Evolutionary conservation across 2,888 invertebrate genomes (phyloP).

Genomic region (Venusia cambrica): DNA sequence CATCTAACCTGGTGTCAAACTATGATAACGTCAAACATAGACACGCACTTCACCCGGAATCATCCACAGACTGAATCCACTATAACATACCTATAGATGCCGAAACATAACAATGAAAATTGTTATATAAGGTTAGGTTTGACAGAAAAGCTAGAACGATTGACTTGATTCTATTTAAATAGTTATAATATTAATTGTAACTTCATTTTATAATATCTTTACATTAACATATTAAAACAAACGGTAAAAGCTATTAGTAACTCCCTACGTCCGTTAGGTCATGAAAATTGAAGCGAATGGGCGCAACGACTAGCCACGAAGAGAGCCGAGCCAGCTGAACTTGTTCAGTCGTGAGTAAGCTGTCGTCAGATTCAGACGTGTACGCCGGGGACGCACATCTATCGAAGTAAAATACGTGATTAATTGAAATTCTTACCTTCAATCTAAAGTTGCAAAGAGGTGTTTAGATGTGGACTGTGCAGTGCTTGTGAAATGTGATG

Average conservation of each 20-base stretch:
- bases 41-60: too few species aligned
- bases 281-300: conserved; percentile 66
- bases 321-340: conserved; percentile 39
- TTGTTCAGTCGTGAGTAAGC: conserved; percentile 54
- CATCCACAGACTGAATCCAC: too few species aligned
- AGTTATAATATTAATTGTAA: too few species aligned
- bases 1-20: too few species aligned
- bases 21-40: too few species aligned
- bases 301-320: conserved; percentile 43
- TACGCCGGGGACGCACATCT: conserved; percentile 16
- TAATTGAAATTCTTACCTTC: conserved; percentile 11
- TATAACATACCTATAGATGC: too few species aligned
- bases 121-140: too few species aligned
- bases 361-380: conserved; percentile 41
- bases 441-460: conserved; percentile 6
- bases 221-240: too few species aligned
- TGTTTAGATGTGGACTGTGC: conserved; percentile 10
- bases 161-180: too few species aligned
- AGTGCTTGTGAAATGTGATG: conserved; percentile 62
- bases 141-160: too few species aligned
- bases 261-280: conserved; percentile 62
- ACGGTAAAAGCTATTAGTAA: conserved; percentile 56
- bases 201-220: too few species aligned
- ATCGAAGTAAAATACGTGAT: conserved; percentile 15
- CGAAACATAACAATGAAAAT: too few species aligned